A percentile compares a stretch with the other conserved stretches of the same genome.
Conservation (phyloP, 2,888 invertebrate species). For the Galeruca laticollis region DNA sequence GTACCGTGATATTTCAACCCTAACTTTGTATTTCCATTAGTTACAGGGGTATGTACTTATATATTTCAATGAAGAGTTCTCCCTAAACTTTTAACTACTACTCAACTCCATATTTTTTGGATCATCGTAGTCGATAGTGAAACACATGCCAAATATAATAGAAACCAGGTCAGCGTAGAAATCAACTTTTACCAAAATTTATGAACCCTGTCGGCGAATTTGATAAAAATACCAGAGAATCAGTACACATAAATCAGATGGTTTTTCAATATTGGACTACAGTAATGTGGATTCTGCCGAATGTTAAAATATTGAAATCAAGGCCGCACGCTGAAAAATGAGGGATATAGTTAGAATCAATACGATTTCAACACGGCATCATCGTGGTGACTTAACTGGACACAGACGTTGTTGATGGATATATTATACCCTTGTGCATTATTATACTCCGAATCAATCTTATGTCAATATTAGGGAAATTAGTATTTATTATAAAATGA, state of each 20-base stretch:
- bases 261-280: conserved; percentile 57
- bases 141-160: background rate
- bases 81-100: background rate
- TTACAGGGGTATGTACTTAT: background rate
- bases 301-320: conserved; percentile 54
- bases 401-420: background rate
- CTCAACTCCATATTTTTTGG: background rate
- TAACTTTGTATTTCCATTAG: too few species aligned
- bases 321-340: background rate
- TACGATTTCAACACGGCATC: background rate
- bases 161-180: background rate
- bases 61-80: background rate
- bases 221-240: conserved; percentile 32
- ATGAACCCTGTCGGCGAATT: conserved; percentile 30
- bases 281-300: conserved; percentile 49
- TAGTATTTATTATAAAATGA: too few species aligned
- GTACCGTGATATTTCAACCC: too few species aligned
- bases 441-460: too few species aligned
- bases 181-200: conserved; percentile 18
- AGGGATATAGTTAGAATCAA: background rate
- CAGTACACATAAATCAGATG: conserved; percentile 53
- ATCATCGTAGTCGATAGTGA: background rate
- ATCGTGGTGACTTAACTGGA: background rate
- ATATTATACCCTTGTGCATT: too few species aligned
- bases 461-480: too few species aligned